phyloP scores from a whole-genome alignment of 2,888 invertebrate genomes.

The Crocallis elinguaria region DNA sequence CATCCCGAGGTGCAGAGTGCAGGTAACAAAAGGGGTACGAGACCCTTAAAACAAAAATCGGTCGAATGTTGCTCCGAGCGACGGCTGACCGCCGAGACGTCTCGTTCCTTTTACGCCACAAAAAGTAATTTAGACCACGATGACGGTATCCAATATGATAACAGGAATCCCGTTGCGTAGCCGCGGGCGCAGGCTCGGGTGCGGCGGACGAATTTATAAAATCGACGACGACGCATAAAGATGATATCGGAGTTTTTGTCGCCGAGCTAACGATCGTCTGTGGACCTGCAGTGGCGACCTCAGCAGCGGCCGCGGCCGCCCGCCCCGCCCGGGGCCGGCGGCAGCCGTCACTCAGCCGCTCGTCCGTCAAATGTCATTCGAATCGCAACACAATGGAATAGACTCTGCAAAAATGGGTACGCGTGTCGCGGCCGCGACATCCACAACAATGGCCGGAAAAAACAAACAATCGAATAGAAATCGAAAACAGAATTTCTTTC shows the following conservation, averaged over 20 bases:
- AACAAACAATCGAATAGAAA: conserved; percentile 84
- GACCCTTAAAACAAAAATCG: conserved; percentile 61
- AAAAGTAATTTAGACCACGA: conserved; percentile 78
- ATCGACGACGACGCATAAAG: conserved; percentile 45
- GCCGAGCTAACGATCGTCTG: conserved; percentile 45
- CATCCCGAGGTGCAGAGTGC: conserved; percentile 57
- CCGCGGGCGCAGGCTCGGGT: conserved; percentile 60
- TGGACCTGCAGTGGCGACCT: conserved; percentile 49
- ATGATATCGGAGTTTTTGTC: conserved; percentile 56
- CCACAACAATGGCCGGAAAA: conserved; percentile 77
- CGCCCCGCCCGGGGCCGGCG: conserved; percentile 38
- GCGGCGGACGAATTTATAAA: conserved; percentile 45
- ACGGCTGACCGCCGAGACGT: conserved; percentile 50
- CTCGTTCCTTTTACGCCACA: conserved; percentile 67
- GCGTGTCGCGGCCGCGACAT: conserved; percentile 73
- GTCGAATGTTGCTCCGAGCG: conserved; percentile 72
- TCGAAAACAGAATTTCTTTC: conserved; percentile 82
- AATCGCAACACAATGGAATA: conserved; percentile 75
- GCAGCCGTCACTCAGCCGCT: conserved; percentile 51
- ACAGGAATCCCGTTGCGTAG: conserved; percentile 81
- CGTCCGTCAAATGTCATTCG: conserved; percentile 80
- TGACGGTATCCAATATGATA: conserved; percentile 77
- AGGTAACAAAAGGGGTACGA: conserved; percentile 76
- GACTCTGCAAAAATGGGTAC: conserved; percentile 80
- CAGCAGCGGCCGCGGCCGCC: conserved; percentile 37